Evolutionary conservation across 1,140 invertebrate genomes (phyloP).

Genomic region (Meloidogyne chitwoodi): DNA sequence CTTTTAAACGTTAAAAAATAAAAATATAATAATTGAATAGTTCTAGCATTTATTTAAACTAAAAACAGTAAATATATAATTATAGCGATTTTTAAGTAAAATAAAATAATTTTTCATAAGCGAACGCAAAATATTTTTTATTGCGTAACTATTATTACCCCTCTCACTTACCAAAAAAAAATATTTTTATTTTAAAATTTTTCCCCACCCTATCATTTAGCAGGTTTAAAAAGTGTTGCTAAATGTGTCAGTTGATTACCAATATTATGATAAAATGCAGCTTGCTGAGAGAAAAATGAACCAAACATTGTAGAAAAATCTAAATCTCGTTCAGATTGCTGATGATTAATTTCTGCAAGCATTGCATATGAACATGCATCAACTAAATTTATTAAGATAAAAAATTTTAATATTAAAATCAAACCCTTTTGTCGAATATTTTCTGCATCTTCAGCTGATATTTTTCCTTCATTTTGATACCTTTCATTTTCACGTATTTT

Average conservation of each 20-base stretch:
- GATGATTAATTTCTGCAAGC: conserved; percentile 82
- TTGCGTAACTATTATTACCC: background rate
- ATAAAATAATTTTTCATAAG: background rate
- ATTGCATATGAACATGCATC: background rate
- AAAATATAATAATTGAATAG: too few relatives aligned
- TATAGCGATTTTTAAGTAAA: too few relatives aligned
- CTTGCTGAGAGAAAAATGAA: conserved; percentile 79
- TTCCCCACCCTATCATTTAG: background rate
- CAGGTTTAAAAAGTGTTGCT: conserved; percentile 22
- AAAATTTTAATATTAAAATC: conserved; percentile 78
- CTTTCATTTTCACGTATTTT: conserved; percentile 84
- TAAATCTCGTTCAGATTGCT: conserved; percentile 61
- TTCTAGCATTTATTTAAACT: too few relatives aligned
- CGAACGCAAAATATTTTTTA: background rate
- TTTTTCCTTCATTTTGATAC: conserved; percentile 74
- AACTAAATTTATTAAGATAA: background rate
- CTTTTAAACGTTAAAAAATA: too few relatives aligned
- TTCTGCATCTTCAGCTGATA: conserved; percentile 73
- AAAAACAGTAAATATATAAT: too few relatives aligned
- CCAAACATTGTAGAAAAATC: conserved; percentile 68
- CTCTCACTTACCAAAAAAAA: background rate
- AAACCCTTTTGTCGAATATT: conserved; percentile 77
- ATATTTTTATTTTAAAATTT: background rate
- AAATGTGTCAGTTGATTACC: conserved; percentile 49
- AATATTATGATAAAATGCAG: conserved; percentile 80